Evolutionary conservation across 1,140 invertebrate genomes (phyloP), one percentile per base, ranked within the genome.

Genomic region (Tyrophagus putrescentiae): DNA sequence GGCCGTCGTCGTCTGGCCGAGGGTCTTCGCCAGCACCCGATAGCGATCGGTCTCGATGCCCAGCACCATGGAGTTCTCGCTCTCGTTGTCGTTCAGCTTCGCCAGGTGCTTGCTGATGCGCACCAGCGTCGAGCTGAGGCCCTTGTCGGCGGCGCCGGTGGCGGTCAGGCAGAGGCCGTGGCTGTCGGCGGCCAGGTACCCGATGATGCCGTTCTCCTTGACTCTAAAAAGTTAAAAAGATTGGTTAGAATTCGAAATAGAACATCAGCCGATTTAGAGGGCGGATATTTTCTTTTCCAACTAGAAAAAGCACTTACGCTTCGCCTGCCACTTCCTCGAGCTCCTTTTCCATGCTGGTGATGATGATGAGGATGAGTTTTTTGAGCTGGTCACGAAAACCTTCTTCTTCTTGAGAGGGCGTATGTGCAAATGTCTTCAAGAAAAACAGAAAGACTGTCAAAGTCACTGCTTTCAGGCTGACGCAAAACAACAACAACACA

Each of bases 311-410:
- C 23, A 7, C 45, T 48, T 48, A 48, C 45, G 45, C 45, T 21
- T 48, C 45, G 18, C 6, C 21, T 7, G 45, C 45, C 9, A 48
- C 45, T 7, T 48, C 18, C 9, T 48, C 45, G 13, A 48, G 31
- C 7, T 6, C 21, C 31, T 48, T 48, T 48, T 48, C 45, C 45
- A 48, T 48, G 45, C n/a, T n/a, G n/a, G n/a, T n/a, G n/a, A n/a
- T n/a, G n/a, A n/a, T n/a, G n/a, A n/a, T n/a, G n/a, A n/a, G n/a
- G n/a, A n/a, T n/a, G n/a, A n/a, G n/a, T n/a, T n/a, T n/a, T n/a
- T n/a, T n/a, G n/a, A n/a, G n/a, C n/a, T n/a, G n/a, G n/a, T n/a
- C n/a, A n/a, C n/a, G n/a, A n/a, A n/a, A n/a, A n/a, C n/a, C n/a
- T n/a, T n/a, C n/a, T n/a, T n/a, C n/a, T n/a, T n/a, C n/a, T n/a